These are phyloP conservation scores for Drosophila emarginata DNA, from an alignment of 2,888 invertebrate species.

Conservation along the genomic window DNA sequence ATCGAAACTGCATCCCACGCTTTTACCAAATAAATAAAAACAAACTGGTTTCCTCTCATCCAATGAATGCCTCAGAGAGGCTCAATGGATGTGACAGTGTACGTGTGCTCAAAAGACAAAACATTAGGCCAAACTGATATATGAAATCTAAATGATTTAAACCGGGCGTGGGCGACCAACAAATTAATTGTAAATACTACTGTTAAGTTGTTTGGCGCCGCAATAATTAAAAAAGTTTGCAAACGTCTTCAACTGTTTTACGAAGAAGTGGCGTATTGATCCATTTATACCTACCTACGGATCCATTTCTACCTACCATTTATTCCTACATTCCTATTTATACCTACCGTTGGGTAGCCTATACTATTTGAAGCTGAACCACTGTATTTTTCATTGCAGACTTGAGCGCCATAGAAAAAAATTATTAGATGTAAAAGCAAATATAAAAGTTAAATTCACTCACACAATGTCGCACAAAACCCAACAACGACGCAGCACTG, in stretches of 20 bases:
- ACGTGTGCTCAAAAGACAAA: slow-evolving; percentile 57
- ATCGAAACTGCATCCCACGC: slow-evolving; percentile 59
- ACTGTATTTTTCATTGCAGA: slow-evolving; percentile 33
- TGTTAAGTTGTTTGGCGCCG: background rate
- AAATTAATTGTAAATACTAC: slow-evolving; percentile 56
- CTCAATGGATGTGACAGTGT: slow-evolving; percentile 65
- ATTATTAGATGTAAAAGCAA: slow-evolving; percentile 1
- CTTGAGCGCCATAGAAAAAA: slow-evolving; percentile 18
- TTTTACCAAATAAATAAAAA: slow-evolving; percentile 31
- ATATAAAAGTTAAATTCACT: background rate
- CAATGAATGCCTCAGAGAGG: slow-evolving; percentile 29
- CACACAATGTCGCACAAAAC: slow-evolving; percentile 81
- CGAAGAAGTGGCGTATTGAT: slow-evolving; percentile 25
- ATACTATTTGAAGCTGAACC: too few relatives aligned
- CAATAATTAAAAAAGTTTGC: slow-evolving; percentile 12
- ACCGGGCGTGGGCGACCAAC: slow-evolving; percentile 55
- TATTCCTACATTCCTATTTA: too few relatives aligned
- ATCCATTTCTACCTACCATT: too few relatives aligned
- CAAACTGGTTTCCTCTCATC: slow-evolving; percentile 57
- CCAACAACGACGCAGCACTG: slow-evolving; percentile 62
- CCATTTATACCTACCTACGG: too few relatives aligned
- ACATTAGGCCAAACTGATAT: slow-evolving; percentile 17
- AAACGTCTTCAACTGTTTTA: slow-evolving; percentile 23
- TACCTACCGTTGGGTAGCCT: too few relatives aligned
- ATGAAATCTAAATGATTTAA: slow-evolving; percentile 31